A percentile compares a stretch with the other conserved stretches of the same genome.
Evolutionary conservation across 2,797 vertebrate genomes (phyloP).

Genomic region (Leontopithecus rosalia): DNA sequence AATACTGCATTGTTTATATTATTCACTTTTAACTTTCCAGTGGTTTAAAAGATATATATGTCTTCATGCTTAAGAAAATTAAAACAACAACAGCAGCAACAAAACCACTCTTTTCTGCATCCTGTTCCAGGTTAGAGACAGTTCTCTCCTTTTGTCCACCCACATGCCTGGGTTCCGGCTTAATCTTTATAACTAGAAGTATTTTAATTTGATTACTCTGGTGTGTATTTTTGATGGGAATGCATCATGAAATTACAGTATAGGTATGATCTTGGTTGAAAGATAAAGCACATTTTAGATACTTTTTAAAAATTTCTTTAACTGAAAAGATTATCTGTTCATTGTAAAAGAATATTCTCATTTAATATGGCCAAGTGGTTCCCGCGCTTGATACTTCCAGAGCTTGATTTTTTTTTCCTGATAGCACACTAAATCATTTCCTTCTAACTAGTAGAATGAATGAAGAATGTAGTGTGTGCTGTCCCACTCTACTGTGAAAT

Average conservation of each 20-base stretch:
- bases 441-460: neutral
- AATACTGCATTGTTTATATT: conserved; percentile 42
- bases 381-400: conserved; percentile 4
- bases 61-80: neutral
- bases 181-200: neutral
- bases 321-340: conserved; percentile 39
- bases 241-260: neutral
- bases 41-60: conserved; percentile 45
- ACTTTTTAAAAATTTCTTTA: neutral
- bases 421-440: neutral
- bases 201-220: conserved; percentile 45
- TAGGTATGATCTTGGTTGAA: conserved; percentile 8
- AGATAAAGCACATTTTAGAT: conserved; percentile 8
- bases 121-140: neutral
- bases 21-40: conserved; percentile 36
- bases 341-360: conserved; percentile 54
- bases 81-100: neutral
- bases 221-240: conserved; percentile 47
- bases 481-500: neutral
- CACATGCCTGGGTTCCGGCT: neutral
- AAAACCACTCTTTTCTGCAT: neutral
- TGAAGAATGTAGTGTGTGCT: neutral
- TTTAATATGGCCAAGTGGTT: conserved; percentile 40
- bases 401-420: neutral
- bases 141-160: neutral